These are phyloP conservation scores for Forbesichthys agassizii DNA, from an alignment of 2,113 vertebrate species.

Conservation along the genomic window DNA sequence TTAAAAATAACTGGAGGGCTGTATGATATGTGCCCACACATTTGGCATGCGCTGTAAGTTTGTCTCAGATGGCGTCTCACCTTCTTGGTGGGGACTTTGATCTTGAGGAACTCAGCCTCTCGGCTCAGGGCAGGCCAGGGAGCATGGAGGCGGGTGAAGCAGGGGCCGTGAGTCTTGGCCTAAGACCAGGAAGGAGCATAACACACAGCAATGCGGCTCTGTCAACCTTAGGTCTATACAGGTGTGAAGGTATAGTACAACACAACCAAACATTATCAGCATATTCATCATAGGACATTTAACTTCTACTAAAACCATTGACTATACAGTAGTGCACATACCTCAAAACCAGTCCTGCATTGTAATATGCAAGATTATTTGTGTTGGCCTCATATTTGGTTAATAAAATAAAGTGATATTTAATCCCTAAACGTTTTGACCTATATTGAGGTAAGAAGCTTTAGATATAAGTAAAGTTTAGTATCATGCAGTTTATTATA, in stretches of 20 bases:
- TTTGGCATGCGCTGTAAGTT: background rate
- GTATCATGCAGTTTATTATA: too few relatives aligned
- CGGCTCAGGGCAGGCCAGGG: slow-evolving; percentile 94
- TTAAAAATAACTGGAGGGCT: background rate
- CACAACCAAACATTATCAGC: too few relatives aligned
- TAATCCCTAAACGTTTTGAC: too few relatives aligned
- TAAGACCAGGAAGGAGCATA: slow-evolving; percentile 33
- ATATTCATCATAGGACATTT: too few relatives aligned
- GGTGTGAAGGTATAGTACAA: background rate
- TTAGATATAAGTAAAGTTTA: too few relatives aligned
- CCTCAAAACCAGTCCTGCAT: too few relatives aligned
- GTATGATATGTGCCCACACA: background rate
- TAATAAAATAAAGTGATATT: too few relatives aligned
- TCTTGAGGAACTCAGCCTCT: slow-evolving; percentile 96
- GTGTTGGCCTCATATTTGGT: too few relatives aligned
- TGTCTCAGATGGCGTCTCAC: slow-evolving; percentile 60
- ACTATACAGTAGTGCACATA: too few relatives aligned
- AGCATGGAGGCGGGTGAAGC: slow-evolving; percentile 92
- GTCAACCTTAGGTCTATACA: background rate
- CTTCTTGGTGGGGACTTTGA: slow-evolving; percentile 97
- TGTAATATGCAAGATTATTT: too few relatives aligned
- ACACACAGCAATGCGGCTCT: background rate
- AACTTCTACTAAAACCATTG: too few relatives aligned
- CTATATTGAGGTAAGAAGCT: too few relatives aligned
- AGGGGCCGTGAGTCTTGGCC: slow-evolving; percentile 80